These are phyloP conservation scores for Aphidius colemani DNA, from an alignment of 2,888 invertebrate genomes.

Conservation along the genomic window DNA sequence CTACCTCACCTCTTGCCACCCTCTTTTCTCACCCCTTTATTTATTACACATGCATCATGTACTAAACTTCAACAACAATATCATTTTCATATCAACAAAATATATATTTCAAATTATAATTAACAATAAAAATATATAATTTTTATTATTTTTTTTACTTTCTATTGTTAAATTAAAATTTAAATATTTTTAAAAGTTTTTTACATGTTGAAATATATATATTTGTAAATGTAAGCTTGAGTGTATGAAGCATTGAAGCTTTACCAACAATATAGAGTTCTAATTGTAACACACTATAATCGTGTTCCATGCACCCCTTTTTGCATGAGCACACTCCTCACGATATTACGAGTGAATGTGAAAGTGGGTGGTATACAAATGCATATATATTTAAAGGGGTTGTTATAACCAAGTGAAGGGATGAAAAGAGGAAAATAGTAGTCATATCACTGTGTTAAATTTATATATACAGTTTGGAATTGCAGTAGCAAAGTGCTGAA, in stretches of 20 bases:
- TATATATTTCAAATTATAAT: no score
- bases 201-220: not conserved
- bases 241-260: slow-evolving; percentile 16
- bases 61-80: no score
- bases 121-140: no score
- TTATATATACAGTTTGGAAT: not conserved
- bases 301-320: slow-evolving; percentile 33
- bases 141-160: no score
- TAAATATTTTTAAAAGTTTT: no score
- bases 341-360: slow-evolving; percentile 37
- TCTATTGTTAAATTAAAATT: no score
- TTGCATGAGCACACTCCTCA: slow-evolving; percentile 34
- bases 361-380: not conserved
- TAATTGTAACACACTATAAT: slow-evolving; percentile 30
- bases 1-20: not conserved
- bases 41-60: no score
- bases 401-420: slow-evolving; percentile 7
- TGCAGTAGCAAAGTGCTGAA: no score
- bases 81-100: no score
- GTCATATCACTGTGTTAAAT: slow-evolving; percentile 4
- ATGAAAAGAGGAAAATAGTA: slow-evolving; percentile 4
- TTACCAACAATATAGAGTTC: slow-evolving; percentile 27
- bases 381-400: slow-evolving; percentile 5
- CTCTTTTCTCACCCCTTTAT: slow-evolving; percentile 1
- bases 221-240: slow-evolving; percentile 8